phyloP scores from a whole-genome alignment of 2,888 invertebrate genomes.

The Pterobdella sp. region DNA sequence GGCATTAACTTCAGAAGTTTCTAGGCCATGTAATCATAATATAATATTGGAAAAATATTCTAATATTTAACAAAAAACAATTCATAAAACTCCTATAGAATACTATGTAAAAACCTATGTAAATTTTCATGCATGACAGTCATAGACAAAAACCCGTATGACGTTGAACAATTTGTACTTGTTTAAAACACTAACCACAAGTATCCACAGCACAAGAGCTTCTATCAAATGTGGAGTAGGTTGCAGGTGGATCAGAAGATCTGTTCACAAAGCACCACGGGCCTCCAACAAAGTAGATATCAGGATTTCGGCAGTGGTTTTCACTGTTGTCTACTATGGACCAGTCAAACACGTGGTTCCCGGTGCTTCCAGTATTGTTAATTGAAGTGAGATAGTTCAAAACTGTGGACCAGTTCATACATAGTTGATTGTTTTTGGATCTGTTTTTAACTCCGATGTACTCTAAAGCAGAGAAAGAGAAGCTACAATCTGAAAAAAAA shows the following conservation, averaged over 20 bases:
- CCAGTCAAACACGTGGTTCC: neutral
- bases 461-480: neutral
- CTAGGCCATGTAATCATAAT: no score
- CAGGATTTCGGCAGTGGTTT: constrained; percentile 23
- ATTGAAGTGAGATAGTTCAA: neutral
- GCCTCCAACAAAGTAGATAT: constrained; percentile 24
- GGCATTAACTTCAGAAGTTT: no score
- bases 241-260: neutral
- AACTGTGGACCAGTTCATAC: neutral
- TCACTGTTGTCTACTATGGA: neutral
- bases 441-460: neutral
- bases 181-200: constrained; percentile 23
- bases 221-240: neutral
- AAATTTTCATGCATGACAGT: no score
- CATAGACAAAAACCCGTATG: no score
- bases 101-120: no score
- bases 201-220: neutral
- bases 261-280: constrained; percentile 21
- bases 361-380: neutral
- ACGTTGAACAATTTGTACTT: no score
- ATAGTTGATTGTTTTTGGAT: neutral
- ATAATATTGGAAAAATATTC: no score
- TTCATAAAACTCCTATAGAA: no score
- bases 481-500: neutral
- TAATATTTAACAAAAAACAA: no score